phyloP scores from a whole-genome alignment of 2,113 vertebrate species.

The Hemicordylus capensis region DNA sequence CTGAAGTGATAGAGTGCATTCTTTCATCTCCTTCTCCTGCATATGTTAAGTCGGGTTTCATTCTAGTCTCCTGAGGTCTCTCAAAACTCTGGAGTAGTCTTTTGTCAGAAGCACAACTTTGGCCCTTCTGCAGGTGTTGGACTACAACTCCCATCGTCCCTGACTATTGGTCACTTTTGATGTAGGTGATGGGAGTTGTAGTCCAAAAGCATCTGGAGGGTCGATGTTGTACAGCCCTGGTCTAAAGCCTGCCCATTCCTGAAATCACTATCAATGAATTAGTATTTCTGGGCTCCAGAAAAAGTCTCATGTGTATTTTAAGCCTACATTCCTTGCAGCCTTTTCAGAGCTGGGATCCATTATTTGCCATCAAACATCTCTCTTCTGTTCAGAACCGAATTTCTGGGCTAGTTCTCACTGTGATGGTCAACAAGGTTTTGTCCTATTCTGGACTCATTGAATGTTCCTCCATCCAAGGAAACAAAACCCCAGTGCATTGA shows the following conservation, averaged over 20 bases:
- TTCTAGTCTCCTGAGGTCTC: rapidly evolving
- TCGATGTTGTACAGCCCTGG: too few relatives aligned
- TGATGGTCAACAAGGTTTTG: background rate
- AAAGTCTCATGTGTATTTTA: background rate
- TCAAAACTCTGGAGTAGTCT: background rate
- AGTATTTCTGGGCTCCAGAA: rapidly evolving
- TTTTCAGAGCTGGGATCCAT: background rate
- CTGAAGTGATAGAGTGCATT: too few relatives aligned
- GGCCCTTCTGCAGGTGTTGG: too few relatives aligned
- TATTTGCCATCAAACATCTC: background rate
- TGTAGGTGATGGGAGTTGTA: too few relatives aligned
- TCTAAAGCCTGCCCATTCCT: background rate
- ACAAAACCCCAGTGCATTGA: background rate
- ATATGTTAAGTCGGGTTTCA: too few relatives aligned
- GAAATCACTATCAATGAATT: background rate
- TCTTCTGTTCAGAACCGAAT: background rate
- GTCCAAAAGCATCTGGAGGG: too few relatives aligned
- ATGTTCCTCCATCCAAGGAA: background rate
- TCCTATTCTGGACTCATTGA: background rate
- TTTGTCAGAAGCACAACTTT: too few relatives aligned
- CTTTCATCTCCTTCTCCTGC: too few relatives aligned
- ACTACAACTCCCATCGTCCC: too few relatives aligned
- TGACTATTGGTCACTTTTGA: too few relatives aligned
- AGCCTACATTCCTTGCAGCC: background rate
- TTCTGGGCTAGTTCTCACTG: background rate